Evolutionary conservation across 2,888 invertebrate species (phyloP).

Genomic region (Stenodema calcarata): DNA sequence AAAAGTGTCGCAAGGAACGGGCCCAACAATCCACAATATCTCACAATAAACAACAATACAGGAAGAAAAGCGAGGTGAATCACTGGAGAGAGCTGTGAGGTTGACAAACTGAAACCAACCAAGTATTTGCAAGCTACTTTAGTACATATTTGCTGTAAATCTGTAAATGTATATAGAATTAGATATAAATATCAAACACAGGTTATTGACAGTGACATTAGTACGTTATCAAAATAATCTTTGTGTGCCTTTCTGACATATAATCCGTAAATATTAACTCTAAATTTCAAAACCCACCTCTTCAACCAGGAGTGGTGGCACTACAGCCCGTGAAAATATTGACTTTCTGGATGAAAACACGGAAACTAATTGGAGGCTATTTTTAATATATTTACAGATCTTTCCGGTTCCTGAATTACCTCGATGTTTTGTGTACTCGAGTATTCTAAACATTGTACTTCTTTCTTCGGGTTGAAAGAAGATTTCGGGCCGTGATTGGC

Average conservation of each 20-base stretch:
- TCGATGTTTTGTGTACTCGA: neutral
- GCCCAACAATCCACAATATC: neutral
- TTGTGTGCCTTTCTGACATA: slow-evolving; percentile 38
- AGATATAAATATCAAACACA: slow-evolving; percentile 41
- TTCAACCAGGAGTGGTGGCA: slow-evolving; percentile 32
- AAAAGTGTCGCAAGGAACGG: too few relatives aligned
- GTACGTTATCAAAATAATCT: slow-evolving; percentile 45
- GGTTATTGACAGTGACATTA: slow-evolving; percentile 42
- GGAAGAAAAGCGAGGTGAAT: neutral
- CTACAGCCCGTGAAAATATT: slow-evolving; percentile 32
- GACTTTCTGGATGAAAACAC: slow-evolving; percentile 15
- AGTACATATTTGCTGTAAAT: slow-evolving; percentile 42
- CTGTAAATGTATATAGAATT: slow-evolving; percentile 40
- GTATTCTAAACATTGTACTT: neutral
- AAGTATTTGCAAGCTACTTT: slow-evolving; percentile 42
- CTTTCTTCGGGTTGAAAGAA: neutral
- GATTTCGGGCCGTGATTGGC: neutral
- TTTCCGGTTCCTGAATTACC: neutral
- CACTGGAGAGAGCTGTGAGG: neutral
- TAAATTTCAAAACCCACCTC: slow-evolving; percentile 24
- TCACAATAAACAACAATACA: neutral
- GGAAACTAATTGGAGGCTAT: slow-evolving; percentile 8
- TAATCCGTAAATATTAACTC: slow-evolving; percentile 38
- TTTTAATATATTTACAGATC: slow-evolving; percentile 5
- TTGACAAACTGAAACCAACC: slow-evolving; percentile 30